Evolutionary conservation across 2,888 invertebrate genomes (phyloP).

Genomic region (Drosophila ezoana): DNA sequence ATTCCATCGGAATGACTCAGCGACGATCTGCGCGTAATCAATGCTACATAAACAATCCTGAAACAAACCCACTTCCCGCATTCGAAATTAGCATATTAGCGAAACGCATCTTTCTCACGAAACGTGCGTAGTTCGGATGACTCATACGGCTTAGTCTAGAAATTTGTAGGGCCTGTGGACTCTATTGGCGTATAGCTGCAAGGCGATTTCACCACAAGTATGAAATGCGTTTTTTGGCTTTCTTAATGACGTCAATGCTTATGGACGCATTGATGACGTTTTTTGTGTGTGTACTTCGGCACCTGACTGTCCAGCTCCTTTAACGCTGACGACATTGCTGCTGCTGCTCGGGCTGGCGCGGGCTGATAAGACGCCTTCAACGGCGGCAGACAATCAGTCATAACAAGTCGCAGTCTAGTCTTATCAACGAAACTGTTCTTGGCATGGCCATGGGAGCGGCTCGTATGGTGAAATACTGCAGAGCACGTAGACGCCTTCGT

Average conservation of each 20-base stretch:
- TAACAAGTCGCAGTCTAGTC: slow-evolving; percentile 41
- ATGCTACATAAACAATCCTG: not conserved
- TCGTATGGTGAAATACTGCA: slow-evolving; percentile 67
- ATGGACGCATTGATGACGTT: slow-evolving; percentile 20
- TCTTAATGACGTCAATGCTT: slow-evolving; percentile 6
- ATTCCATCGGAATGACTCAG: slow-evolving; percentile 11
- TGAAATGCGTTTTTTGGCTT: too few species aligned
- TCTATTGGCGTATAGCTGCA: too few species aligned
- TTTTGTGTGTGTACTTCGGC: slow-evolving; percentile 59
- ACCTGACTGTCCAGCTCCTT: slow-evolving; percentile 19
- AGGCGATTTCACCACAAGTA: too few species aligned
- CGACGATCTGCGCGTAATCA: slow-evolving; percentile 1
- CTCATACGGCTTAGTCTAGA: not conserved
- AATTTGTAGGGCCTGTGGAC: too few species aligned
- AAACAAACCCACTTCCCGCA: not conserved
- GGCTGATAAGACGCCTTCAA: slow-evolving; percentile 57
- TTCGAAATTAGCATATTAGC: not conserved
- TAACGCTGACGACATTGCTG: slow-evolving; percentile 15
- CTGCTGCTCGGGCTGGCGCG: not conserved
- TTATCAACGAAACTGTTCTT: slow-evolving; percentile 32
- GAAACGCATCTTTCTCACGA: slow-evolving; percentile 8
- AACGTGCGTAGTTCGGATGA: not conserved
- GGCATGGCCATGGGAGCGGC: not conserved
- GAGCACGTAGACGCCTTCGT: slow-evolving; percentile 66
- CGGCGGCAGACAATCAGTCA: slow-evolving; percentile 72